Conservation (phyloP, 2,888 invertebrate genomes). For the Myopa testacea region DNA sequence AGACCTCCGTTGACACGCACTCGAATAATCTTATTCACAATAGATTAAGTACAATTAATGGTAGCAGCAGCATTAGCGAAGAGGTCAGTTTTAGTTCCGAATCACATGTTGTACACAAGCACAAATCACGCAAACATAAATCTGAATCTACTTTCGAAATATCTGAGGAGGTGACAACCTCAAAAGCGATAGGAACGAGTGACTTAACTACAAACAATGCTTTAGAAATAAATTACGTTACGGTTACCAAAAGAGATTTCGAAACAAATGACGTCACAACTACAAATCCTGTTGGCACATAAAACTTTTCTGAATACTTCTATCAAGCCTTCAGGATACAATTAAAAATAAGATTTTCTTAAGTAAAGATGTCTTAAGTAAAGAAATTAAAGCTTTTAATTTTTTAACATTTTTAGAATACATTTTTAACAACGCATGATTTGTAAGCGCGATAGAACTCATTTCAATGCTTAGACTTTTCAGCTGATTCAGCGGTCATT, state of each 20-base stretch:
- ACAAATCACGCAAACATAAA: slow-evolving; percentile 52
- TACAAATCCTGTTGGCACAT: too few relatives aligned
- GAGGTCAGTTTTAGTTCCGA: slow-evolving; percentile 63
- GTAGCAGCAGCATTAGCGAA: slow-evolving; percentile 55
- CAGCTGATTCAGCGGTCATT: too few relatives aligned
- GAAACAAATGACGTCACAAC: background rate
- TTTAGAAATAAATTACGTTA: background rate
- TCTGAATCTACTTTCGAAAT: background rate
- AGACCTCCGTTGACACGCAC: slow-evolving; percentile 36
- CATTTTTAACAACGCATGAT: too few relatives aligned
- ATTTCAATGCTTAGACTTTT: too few relatives aligned
- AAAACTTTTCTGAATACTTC: background rate
- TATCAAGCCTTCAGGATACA: too few relatives aligned
- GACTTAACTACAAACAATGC: slow-evolving; percentile 15
- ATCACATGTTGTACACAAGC: slow-evolving; percentile 61
- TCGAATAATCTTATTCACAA: slow-evolving; percentile 42
- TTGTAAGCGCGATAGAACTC: too few relatives aligned
- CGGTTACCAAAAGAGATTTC: background rate
- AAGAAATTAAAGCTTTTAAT: slow-evolving; percentile 30
- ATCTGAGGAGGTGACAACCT: slow-evolving; percentile 35
- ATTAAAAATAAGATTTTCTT: slow-evolving; percentile 19
- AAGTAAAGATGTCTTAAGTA: slow-evolving; percentile 19
- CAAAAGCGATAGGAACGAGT: slow-evolving; percentile 28
- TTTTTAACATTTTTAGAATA: background rate
- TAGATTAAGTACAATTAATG: slow-evolving; percentile 44